Conservation (phyloP, 1,140 invertebrate species). For the Phenacoccus solenopsis region DNA sequence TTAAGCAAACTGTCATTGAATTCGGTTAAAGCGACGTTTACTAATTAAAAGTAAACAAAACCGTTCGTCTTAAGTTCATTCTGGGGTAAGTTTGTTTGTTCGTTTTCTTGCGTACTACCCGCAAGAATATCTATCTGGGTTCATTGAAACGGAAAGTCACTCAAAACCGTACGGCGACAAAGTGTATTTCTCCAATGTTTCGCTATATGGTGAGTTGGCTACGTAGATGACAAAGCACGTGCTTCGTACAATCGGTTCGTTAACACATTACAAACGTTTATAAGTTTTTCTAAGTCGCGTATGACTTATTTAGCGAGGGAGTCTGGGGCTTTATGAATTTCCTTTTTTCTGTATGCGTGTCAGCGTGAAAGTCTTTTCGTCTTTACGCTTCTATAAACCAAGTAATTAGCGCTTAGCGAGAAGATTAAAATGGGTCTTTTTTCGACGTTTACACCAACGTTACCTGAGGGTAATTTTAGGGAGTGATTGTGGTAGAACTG, state of each 20-base stretch:
- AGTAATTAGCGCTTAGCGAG: neutral
- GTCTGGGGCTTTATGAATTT: neutral
- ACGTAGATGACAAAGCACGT: neutral
- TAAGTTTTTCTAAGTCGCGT: neutral
- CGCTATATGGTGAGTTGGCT: neutral
- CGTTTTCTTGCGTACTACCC: neutral
- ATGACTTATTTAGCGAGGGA: neutral
- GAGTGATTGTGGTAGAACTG: too few relatives aligned
- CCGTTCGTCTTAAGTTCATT: neutral
- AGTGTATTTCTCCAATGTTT: neutral
- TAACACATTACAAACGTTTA: neutral
- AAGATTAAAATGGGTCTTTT: neutral
- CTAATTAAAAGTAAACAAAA: slow-evolving; percentile 1
- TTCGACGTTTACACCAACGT: too few relatives aligned
- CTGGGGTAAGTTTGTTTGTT: neutral
- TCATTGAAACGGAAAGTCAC: neutral
- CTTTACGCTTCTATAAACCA: neutral
- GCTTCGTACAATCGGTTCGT: slow-evolving; percentile 1
- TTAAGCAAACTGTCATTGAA: neutral
- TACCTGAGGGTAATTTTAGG: too few relatives aligned
- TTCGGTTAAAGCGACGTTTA: neutral
- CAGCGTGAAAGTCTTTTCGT: neutral
- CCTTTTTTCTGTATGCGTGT: neutral
- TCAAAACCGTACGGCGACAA: neutral
- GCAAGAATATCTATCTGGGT: neutral